These are phyloP conservation scores for Ooceraea biroi DNA, from an alignment of 1,140 invertebrate species.

Conservation along the genomic window DNA sequence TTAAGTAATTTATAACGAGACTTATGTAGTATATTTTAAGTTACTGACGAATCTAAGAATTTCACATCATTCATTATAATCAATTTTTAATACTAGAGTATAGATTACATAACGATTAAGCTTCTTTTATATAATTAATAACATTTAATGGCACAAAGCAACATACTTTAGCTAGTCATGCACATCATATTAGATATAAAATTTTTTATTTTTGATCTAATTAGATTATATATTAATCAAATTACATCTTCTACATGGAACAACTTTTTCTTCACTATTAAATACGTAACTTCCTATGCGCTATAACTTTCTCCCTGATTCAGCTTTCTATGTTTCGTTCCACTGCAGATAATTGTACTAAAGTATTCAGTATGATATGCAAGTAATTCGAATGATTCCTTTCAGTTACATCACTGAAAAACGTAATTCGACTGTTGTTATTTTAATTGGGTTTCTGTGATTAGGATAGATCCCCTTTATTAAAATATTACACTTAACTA, in stretches of 20 bases:
- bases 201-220: slow-evolving; percentile 29
- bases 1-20: no score
- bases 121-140: not conserved
- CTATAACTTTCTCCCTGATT: slow-evolving; percentile 42
- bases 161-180: slow-evolving; percentile 31
- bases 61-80: slow-evolving; percentile 3
- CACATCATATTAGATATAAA: not conserved
- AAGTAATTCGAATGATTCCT: slow-evolving; percentile 29
- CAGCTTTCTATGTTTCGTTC: slow-evolving; percentile 54
- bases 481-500: not conserved
- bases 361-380: slow-evolving; percentile 46
- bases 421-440: not conserved
- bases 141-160: not conserved
- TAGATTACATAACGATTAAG: slow-evolving; percentile 1
- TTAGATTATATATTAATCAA: slow-evolving; percentile 15
- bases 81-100: not conserved
- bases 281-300: slow-evolving; percentile 46
- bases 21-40: no score
- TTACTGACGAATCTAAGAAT: not conserved
- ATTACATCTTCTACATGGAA: slow-evolving; percentile 10
- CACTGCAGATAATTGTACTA: slow-evolving; percentile 30
- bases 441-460: not conserved
- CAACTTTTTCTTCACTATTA: not conserved
- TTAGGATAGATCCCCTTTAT: not conserved
- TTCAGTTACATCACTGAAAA: slow-evolving; percentile 37